Conservation (phyloP, 2,797 vertebrate genomes). For the Ptychadena robeensis region DNA sequence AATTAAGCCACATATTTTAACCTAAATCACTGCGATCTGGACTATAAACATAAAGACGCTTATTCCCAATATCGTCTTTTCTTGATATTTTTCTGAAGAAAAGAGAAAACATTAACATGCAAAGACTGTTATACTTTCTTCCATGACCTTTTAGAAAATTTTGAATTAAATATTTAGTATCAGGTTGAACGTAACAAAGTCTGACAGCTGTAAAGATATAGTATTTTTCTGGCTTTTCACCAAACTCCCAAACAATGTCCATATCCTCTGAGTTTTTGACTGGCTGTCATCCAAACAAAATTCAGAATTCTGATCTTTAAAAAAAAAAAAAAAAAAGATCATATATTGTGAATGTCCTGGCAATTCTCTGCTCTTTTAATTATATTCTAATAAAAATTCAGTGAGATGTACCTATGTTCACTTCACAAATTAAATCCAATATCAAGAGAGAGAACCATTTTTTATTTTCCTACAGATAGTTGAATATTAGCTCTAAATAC, state of each 20-base stretch:
- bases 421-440: not conserved
- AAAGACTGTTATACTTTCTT: conserved; percentile 63
- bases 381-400: not conserved
- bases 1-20: not conserved
- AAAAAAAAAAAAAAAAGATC: conserved; percentile 64
- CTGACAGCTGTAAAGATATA: conserved; percentile 67
- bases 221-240: conserved; percentile 58
- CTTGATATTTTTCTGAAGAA: conserved; percentile 35
- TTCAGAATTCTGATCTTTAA: conserved; percentile 67
- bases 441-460: no score
- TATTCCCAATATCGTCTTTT: conserved; percentile 33
- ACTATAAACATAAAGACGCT: not conserved
- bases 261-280: conserved; percentile 64
- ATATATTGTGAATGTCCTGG: conserved; percentile 63
- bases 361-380: conserved; percentile 28
- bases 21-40: not conserved
- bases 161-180: conserved; percentile 60
- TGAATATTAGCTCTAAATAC: no score
- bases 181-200: conserved; percentile 58
- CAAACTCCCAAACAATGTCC: conserved; percentile 65
- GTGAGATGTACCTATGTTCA: not conserved
- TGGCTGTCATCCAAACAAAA: conserved; percentile 67
- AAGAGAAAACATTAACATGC: conserved; percentile 64
- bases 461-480: no score
- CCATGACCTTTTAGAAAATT: conserved; percentile 66